A percentile compares a stretch with the other conserved stretches of the same genome.
Evolutionary conservation across 2,888 invertebrate species (phyloP).

Genomic region (Hydrotaea diabolus): DNA sequence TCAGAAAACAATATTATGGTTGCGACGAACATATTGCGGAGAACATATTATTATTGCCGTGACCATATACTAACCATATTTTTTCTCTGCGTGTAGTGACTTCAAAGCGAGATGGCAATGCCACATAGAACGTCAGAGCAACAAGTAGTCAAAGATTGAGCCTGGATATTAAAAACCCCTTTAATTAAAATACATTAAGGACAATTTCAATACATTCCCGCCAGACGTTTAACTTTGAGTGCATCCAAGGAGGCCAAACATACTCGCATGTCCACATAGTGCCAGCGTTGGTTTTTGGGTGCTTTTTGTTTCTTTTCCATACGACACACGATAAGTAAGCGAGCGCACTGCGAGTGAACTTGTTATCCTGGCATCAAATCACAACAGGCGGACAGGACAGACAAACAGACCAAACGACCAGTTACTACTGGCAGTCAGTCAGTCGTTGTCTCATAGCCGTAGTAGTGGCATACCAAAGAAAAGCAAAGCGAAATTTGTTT

Average conservation of each 20-base stretch:
- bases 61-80: too few relatives aligned
- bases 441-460: background rate
- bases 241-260: background rate
- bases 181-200: too few relatives aligned
- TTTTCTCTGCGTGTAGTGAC: too few relatives aligned
- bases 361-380: constrained; percentile 66
- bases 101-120: too few relatives aligned
- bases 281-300: constrained; percentile 29
- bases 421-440: background rate
- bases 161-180: too few relatives aligned
- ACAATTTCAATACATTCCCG: too few relatives aligned
- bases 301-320: constrained; percentile 7
- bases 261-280: constrained; percentile 8
- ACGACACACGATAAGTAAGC: constrained; percentile 18
- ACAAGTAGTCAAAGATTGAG: too few relatives aligned
- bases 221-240: background rate
- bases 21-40: too few relatives aligned
- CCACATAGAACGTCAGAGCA: too few relatives aligned
- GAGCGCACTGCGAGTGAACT: constrained; percentile 33
- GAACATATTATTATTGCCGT: too few relatives aligned
- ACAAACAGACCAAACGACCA: background rate
- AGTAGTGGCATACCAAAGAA: constrained; percentile 1
- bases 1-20: too few relatives aligned
- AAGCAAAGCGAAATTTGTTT: constrained; percentile 32
- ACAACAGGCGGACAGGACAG: constrained; percentile 43